Conservation (phyloP, 2,797 vertebrate species). For the Limosa lapponica region DNA sequence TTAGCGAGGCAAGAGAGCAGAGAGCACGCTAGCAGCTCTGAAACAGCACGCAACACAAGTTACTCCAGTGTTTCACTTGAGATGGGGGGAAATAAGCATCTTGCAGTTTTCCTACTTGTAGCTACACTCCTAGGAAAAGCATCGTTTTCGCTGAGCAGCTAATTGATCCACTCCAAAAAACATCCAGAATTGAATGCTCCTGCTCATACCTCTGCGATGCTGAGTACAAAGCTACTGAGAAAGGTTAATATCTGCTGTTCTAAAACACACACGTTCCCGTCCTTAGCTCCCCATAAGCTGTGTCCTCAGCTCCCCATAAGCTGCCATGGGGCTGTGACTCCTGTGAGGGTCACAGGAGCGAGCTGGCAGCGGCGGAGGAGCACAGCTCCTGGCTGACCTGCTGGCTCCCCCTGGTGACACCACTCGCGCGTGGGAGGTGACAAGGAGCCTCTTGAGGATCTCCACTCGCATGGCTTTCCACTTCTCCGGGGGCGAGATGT, state of each 20-base stretch:
- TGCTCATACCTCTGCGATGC: not conserved
- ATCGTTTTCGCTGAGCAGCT: accelerated
- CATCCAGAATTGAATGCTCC: accelerated
- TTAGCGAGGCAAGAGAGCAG: not conserved
- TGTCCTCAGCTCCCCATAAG: not conserved
- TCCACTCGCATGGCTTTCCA: slow-evolving; percentile 88
- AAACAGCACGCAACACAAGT: not conserved
- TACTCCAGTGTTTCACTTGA: not conserved
- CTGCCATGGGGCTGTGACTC: not conserved
- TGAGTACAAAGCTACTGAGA: not conserved
- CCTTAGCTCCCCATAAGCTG: not conserved
- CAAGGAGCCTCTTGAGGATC: slow-evolving; percentile 89
- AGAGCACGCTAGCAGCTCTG: not conserved
- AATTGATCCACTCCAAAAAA: not conserved
- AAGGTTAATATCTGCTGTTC: not conserved
- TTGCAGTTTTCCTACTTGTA: not conserved
- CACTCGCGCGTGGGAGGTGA: slow-evolving; percentile 87
- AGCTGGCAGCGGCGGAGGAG: not conserved
- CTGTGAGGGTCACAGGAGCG: accelerated
- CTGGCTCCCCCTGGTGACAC: slow-evolving; percentile 88
- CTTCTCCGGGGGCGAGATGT: slow-evolving; percentile 89
- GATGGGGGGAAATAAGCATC: not conserved
- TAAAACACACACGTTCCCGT: not conserved
- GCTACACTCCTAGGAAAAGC: not conserved
- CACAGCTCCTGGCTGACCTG: slow-evolving; percentile 83